Evolutionary conservation across 1,140 invertebrate species (phyloP), one percentile per base, ranked within the genome.

Genomic region (Nautilus pompilius): DNA sequence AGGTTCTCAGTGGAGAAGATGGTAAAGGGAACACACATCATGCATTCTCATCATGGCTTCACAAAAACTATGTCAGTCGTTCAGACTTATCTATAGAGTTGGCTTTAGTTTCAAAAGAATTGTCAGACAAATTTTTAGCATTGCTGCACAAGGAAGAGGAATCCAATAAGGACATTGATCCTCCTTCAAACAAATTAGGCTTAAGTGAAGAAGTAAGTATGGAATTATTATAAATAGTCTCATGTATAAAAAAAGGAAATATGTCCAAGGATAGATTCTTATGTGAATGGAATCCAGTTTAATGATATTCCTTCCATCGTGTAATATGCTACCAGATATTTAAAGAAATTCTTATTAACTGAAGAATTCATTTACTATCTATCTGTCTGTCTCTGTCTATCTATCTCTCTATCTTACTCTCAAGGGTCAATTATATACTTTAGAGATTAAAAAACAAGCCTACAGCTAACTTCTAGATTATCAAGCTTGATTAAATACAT

Each of bases 11-110:
- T 41, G 70, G 74, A 17, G 45, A 66, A 34, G 58, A 49, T n/a
- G 63, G 62, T 36, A 68, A 68, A 29, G 48, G 64, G 53, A 62
- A 51, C 45, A 45, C 62, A 22, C 67, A 71, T 20, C 67, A 72
- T 59, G 22, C 36, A 17, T 73, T 88, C 56, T 76, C 72, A 34
- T 63, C 80, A 36, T 85, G 84, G 83, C 70, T 87, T 13, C 76
- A 78, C 22, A 74, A 71, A 15, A 72, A 84, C 24, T 85, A 84
- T 71, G 76, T 86, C 0, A 84, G 83, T 6, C 83, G 83, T 63
- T 63, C 81, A 53, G 83, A 84, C 41, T 62, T 86, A 30, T 84
- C 86, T 66, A 64, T 60, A 4, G 77, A 73, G 54, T 63, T 86
- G 46, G 59, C 67, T 8, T 74, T 76, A 36, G 46, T 84, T 24